These are phyloP conservation scores for Uloborus plumipes DNA, from an alignment of 2,888 invertebrate species.

Conservation along the genomic window DNA sequence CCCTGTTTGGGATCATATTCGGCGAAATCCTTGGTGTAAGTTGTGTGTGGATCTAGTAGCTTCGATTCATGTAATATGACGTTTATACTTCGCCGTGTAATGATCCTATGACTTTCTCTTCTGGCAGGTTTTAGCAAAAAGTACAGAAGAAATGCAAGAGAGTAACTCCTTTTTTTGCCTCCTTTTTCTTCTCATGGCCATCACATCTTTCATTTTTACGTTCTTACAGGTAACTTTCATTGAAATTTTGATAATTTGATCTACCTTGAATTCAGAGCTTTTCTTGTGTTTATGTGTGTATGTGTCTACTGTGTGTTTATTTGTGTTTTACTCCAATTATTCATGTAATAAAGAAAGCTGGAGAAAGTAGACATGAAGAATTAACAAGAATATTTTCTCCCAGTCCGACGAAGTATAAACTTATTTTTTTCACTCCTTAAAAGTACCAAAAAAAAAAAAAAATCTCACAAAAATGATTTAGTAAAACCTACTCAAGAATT, in stretches of 20 bases:
- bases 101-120: not conserved
- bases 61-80: not conserved
- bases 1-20: slow-evolving; percentile 80
- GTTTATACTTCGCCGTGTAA: not conserved
- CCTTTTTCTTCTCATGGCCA: slow-evolving; percentile 79
- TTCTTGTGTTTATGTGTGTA: no score
- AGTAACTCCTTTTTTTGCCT: slow-evolving; percentile 78
- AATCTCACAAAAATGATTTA: no score
- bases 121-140: slow-evolving; percentile 75
- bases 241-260: slow-evolving; percentile 1
- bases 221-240: slow-evolving; percentile 76
- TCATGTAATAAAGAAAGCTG: no score
- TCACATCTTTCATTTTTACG: slow-evolving; percentile 78
- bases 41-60: not conserved
- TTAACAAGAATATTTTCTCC: no score
- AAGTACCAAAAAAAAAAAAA: no score
- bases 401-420: no score
- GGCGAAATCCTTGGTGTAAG: slow-evolving; percentile 78
- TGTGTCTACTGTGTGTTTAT: no score
- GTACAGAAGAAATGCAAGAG: slow-evolving; percentile 74
- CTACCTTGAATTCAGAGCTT: no score
- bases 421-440: no score
- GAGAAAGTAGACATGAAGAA: no score
- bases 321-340: no score
- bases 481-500: no score